Evolutionary conservation across 2,797 vertebrate species (phyloP).

Genomic region (Falco peregrinus): DNA sequence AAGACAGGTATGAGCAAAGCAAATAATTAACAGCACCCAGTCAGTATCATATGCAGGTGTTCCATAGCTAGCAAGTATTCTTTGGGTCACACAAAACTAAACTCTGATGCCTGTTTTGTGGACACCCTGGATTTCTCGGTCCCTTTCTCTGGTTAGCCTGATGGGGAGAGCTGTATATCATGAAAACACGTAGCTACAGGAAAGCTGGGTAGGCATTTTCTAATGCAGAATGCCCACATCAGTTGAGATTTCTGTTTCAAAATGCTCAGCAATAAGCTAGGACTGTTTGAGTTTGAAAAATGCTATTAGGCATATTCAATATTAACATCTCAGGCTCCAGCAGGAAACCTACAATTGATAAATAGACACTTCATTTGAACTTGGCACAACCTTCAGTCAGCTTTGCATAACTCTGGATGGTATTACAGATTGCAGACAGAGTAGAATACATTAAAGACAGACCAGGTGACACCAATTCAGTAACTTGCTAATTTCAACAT

Average conservation of each 20-base stretch:
- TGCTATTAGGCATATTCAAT: conserved; percentile 62
- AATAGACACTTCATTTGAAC: conserved; percentile 64
- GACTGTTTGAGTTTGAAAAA: conserved; percentile 37
- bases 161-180: neutral
- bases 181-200: neutral
- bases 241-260: conserved; percentile 30
- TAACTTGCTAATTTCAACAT: conserved; percentile 22
- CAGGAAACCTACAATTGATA: conserved; percentile 55
- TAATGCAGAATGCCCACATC: neutral
- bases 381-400: conserved; percentile 62
- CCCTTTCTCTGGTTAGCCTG: neutral
- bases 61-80: neutral
- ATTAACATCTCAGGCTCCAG: conserved; percentile 51
- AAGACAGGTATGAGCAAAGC: neutral
- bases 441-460: conserved; percentile 1
- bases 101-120: neutral
- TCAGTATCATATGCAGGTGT: neutral
- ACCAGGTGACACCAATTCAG: conserved; percentile 21
- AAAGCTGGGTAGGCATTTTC: neutral
- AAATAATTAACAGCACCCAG: neutral
- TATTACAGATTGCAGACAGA: neutral
- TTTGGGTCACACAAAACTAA: neutral
- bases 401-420: conserved; percentile 42
- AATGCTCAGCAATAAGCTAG: conserved; percentile 16
- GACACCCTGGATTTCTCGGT: neutral